Percentiles rank a stretch among this genome's conserved stretches.
These are phyloP conservation scores for Caradrina kadenii DNA, from an alignment of 2,888 invertebrate genomes.

Conservation along the genomic window DNA sequence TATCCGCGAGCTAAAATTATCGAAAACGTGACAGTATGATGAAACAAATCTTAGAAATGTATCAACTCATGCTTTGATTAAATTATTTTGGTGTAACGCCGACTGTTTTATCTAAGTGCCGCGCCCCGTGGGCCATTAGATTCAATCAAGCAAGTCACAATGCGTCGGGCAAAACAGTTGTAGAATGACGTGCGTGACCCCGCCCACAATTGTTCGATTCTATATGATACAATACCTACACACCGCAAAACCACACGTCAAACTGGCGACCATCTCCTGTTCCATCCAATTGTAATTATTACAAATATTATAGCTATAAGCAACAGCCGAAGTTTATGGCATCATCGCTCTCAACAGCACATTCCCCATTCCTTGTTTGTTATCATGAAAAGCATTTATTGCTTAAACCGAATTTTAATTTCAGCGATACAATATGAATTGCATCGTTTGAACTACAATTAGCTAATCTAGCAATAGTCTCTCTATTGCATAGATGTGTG, in stretches of 20 bases:
- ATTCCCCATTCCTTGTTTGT: background rate
- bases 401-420: background rate
- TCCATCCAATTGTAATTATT: constrained; percentile 51
- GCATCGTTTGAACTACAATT: constrained; percentile 1
- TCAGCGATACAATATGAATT: constrained; percentile 1
- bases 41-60: constrained; percentile 39
- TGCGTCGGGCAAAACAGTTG: constrained; percentile 63
- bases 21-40: constrained; percentile 28
- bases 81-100: constrained; percentile 19
- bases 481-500: constrained; percentile 5
- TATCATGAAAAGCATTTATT: background rate
- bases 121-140: constrained; percentile 53
- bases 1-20: constrained; percentile 20
- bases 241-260: constrained; percentile 61
- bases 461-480: constrained; percentile 7
- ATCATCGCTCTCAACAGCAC: background rate
- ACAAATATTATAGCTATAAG: constrained; percentile 21
- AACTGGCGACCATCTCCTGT: constrained; percentile 53
- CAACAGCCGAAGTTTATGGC: background rate
- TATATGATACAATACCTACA: constrained; percentile 51
- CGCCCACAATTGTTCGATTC: constrained; percentile 73
- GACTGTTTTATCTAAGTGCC: constrained; percentile 50
- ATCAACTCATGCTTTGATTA: constrained; percentile 23
- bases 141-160: constrained; percentile 64
- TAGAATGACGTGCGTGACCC: constrained; percentile 74